phyloP scores from a whole-genome alignment of 2,888 invertebrate genomes.

The Zhengitettix transpicula region DNA sequence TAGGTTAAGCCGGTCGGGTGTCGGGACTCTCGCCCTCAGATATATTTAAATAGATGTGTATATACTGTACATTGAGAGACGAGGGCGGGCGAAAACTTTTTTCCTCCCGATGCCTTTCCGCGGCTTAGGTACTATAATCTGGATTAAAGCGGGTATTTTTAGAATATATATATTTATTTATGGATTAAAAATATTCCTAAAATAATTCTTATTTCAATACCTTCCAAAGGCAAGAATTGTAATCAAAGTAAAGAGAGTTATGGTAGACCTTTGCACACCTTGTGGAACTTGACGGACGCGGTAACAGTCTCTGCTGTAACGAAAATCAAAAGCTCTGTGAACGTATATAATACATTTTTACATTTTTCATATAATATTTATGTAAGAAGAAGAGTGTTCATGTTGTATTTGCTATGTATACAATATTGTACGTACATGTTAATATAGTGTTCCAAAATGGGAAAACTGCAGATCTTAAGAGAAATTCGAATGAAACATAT shows the following conservation, averaged over 20 bases:
- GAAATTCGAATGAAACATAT: too few relatives aligned
- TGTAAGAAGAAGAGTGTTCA: conserved; percentile 11
- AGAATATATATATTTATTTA: neutral
- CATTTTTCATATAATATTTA: conserved; percentile 13
- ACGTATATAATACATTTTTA: conserved; percentile 11
- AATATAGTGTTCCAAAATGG: conserved; percentile 4
- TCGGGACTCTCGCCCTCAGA: too few relatives aligned
- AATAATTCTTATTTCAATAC: neutral
- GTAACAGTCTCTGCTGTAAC: conserved; percentile 7
- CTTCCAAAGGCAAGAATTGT: too few relatives aligned
- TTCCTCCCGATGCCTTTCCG: too few relatives aligned
- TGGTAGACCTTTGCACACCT: too few relatives aligned
- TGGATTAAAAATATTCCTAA: neutral
- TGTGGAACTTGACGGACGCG: too few relatives aligned
- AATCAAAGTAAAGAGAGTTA: too few relatives aligned
- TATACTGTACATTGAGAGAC: neutral
- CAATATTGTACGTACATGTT: conserved; percentile 11
- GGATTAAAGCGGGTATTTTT: neutral
- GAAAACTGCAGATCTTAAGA: too few relatives aligned
- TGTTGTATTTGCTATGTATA: conserved; percentile 12
- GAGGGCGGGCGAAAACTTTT: too few relatives aligned
- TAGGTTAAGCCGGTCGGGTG: too few relatives aligned
- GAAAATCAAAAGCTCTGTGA: conserved; percentile 11
- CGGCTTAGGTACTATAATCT: neutral
- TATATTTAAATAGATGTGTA: neutral